Conservation (phyloP, 2,113 vertebrate genomes). For the Smithornis capensis region DNA sequence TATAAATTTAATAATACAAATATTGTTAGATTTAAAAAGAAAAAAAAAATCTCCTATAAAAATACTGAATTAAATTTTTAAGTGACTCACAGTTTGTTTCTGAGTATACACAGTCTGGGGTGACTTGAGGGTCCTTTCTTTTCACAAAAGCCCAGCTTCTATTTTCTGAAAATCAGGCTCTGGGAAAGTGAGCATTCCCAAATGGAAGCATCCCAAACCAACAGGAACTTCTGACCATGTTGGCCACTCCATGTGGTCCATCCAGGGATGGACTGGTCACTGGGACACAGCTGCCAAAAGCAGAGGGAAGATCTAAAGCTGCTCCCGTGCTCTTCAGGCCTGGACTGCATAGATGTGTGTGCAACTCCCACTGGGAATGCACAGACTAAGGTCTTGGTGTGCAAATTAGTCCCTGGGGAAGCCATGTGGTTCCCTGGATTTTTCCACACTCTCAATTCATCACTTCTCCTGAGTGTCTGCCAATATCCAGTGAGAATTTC, state of each 20-base stretch:
- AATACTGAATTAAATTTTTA: neutral
- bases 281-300: accelerated
- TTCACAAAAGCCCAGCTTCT: neutral
- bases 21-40: neutral
- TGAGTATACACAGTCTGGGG: neutral
- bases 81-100: slow-evolving; percentile 10
- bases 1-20: slow-evolving; percentile 50
- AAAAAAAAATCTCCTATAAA: neutral
- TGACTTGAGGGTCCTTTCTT: neutral
- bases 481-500: neutral
- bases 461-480: neutral
- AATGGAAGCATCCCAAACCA: neutral
- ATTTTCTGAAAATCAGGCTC: neutral
- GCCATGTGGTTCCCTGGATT: neutral
- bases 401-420: neutral
- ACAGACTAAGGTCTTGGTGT: neutral
- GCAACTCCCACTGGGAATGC: neutral
- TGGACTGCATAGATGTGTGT: neutral
- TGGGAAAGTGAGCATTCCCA: neutral
- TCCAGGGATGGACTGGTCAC: neutral
- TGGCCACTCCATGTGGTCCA: neutral
- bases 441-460: neutral
- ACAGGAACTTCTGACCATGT: neutral
- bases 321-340: neutral
- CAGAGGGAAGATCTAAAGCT: neutral